These are phyloP conservation scores for Mobula hypostoma DNA, from an alignment of 2,113 vertebrate species.

Conservation along the genomic window DNA sequence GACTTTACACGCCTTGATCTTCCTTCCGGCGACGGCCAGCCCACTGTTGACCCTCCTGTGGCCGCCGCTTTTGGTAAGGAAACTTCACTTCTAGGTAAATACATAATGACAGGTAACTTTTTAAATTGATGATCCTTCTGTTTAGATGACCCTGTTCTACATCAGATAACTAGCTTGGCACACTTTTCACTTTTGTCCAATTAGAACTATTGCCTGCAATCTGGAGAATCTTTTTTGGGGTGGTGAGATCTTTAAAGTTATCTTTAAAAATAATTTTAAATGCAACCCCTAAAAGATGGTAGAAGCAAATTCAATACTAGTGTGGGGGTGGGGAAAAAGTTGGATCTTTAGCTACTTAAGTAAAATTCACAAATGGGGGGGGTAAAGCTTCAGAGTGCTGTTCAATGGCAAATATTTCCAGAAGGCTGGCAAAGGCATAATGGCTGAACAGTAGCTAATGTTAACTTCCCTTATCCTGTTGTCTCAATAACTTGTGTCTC, in stretches of 20 bases:
- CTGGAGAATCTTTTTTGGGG: not conserved
- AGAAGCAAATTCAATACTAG: not conserved
- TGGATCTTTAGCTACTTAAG: too few relatives aligned
- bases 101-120: not conserved
- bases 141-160: not conserved
- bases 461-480: not conserved
- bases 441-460: not conserved
- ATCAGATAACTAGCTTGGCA: not conserved
- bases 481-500: not conserved
- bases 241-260: not conserved
- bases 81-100: constrained; percentile 35
- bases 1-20: constrained; percentile 75
- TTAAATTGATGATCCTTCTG: constrained; percentile 32
- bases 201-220: not conserved
- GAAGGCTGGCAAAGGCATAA: not conserved
- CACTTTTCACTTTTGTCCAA: not conserved
- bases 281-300: not conserved
- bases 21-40: constrained; percentile 61
- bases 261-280: not conserved
- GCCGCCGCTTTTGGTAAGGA: constrained; percentile 61
- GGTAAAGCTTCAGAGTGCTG: too few relatives aligned
- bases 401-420: too few relatives aligned
- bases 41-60: constrained; percentile 50
- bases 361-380: too few relatives aligned
- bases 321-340: too few relatives aligned